Conservation (phyloP, 2,888 invertebrate genomes). For the Tupiocoris notatus region DNA sequence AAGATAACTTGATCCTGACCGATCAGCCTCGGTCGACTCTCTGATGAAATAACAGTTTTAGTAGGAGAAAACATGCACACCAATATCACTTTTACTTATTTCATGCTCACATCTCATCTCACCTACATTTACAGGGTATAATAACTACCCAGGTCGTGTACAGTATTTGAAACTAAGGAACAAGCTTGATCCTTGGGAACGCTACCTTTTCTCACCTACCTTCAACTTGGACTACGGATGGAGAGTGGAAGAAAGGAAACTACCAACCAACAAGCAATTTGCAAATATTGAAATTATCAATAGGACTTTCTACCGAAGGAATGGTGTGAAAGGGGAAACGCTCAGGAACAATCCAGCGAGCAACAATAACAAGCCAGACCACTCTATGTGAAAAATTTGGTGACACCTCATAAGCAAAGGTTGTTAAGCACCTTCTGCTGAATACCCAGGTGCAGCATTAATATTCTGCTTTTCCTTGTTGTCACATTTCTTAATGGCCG, state of each 20-base stretch:
- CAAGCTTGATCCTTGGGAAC: conserved; percentile 39
- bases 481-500: too few species aligned
- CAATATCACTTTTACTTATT: too few species aligned
- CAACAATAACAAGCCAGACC: not conserved
- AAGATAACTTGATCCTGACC: too few species aligned
- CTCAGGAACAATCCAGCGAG: conserved; percentile 15
- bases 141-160: conserved; percentile 45
- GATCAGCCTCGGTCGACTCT: too few species aligned
- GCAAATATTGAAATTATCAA: conserved; percentile 36
- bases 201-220: conserved; percentile 43
- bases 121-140: conserved; percentile 1
- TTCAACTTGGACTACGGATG: conserved; percentile 47
- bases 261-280: conserved; percentile 40
- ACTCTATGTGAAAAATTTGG: too few species aligned
- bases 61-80: too few species aligned
- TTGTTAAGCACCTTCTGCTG: too few species aligned
- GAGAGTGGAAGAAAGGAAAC: conserved; percentile 45
- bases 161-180: conserved; percentile 46
- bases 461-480: too few species aligned
- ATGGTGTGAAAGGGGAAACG: conserved; percentile 42
- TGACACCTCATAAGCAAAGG: too few species aligned
- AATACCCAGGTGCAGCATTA: too few species aligned
- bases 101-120: not conserved
- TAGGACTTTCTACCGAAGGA: conserved; percentile 43
- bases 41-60: too few species aligned